Percentiles rank a stretch among this genome's conserved stretches.
Evolutionary conservation across 2,113 vertebrate genomes (phyloP).

Genomic region (Cheilinus undulatus): DNA sequence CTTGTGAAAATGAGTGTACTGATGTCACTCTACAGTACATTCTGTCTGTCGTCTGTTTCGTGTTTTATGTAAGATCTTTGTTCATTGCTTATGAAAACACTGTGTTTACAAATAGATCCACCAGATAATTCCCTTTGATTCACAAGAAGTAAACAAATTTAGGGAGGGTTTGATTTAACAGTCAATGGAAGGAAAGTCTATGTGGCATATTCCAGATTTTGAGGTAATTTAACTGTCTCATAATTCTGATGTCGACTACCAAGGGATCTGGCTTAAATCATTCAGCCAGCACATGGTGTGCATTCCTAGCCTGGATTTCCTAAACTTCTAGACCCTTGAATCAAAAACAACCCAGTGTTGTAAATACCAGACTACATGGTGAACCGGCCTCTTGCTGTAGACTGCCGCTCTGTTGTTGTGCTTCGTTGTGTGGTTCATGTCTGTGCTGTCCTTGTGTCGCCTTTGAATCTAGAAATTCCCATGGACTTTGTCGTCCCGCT

Average conservation of each 20-base stretch:
- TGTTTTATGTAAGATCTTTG: slow-evolving; percentile 27
- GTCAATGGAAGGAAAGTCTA: not conserved
- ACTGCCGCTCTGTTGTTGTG: slow-evolving; percentile 11
- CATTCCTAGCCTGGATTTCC: too few species aligned
- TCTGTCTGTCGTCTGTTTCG: not conserved
- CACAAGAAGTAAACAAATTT: too few species aligned
- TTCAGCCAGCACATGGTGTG: too few species aligned
- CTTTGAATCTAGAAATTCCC: slow-evolving; percentile 89
- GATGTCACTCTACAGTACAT: not conserved
- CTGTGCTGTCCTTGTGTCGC: slow-evolving; percentile 64
- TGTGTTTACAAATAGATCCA: not conserved
- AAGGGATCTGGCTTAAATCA: too few species aligned
- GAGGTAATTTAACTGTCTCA: too few species aligned
- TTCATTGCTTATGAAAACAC: slow-evolving; percentile 3
- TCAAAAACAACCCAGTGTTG: too few species aligned
- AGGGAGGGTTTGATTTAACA: too few species aligned
- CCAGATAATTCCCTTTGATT: not conserved
- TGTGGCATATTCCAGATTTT: not conserved
- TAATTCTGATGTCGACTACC: too few species aligned
- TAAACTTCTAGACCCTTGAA: not conserved
- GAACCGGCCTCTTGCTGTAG: slow-evolving; percentile 31
- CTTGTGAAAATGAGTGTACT: not conserved
- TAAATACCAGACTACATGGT: not conserved
- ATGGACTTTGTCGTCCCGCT: slow-evolving; percentile 94
- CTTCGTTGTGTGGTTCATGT: slow-evolving; percentile 52